These are phyloP conservation scores for Limnephilus marmoratus DNA, from an alignment of 2,888 invertebrate genomes.

Conservation along the genomic window DNA sequence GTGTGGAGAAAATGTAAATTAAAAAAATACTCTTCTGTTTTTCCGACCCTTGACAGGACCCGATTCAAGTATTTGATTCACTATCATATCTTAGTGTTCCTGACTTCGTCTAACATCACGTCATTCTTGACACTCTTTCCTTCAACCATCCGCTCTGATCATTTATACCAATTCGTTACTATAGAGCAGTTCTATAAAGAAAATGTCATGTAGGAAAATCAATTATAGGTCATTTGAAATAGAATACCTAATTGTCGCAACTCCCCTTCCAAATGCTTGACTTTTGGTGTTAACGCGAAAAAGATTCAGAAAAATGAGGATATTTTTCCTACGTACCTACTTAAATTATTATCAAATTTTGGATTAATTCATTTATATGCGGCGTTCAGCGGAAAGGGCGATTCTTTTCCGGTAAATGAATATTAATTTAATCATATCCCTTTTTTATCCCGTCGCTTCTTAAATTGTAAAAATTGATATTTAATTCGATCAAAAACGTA, in stretches of 20 bases:
- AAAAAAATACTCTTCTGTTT: too few relatives aligned
- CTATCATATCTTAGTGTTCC: background rate
- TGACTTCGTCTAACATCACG: background rate
- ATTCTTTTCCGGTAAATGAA: background rate
- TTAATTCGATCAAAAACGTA: too few relatives aligned
- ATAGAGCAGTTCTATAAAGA: too few relatives aligned
- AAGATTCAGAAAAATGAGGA: background rate
- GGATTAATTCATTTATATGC: background rate
- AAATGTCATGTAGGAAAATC: too few relatives aligned
- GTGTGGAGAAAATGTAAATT: too few relatives aligned
- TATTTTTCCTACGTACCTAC: too few relatives aligned
- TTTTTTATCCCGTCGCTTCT: background rate
- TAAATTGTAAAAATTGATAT: background rate
- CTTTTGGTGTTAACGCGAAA: background rate
- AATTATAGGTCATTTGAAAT: too few relatives aligned
- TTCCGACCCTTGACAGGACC: background rate
- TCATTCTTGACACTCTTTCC: too few relatives aligned
- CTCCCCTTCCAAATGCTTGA: background rate
- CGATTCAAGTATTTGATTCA: background rate
- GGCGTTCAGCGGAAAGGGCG: background rate
- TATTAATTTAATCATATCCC: background rate
- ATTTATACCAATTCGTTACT: too few relatives aligned
- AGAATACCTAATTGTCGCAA: background rate
- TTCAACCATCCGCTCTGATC: too few relatives aligned
- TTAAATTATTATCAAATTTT: constrained; percentile 12